phyloP scores from a whole-genome alignment of 1,140 invertebrate genomes.

The Periplaneta americana region DNA sequence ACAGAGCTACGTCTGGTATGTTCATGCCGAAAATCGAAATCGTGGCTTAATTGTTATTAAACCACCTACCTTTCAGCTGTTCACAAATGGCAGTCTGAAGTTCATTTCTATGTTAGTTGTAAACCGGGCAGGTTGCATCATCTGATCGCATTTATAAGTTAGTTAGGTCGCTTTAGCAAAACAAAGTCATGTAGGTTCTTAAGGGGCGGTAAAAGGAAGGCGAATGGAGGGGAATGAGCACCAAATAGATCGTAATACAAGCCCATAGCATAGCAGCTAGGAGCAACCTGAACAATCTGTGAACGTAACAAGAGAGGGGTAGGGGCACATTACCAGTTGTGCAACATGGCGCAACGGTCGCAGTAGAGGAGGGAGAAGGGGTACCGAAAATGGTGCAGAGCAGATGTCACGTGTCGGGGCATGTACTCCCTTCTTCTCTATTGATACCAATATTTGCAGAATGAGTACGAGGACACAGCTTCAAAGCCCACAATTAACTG shows the following conservation, averaged over 20 bases:
- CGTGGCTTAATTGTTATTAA: too few species aligned
- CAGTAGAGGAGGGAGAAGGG: neutral
- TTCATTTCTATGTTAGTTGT: too few species aligned
- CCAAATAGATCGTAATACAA: neutral
- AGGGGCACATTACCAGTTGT: neutral
- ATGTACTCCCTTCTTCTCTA: neutral
- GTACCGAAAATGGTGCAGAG: neutral
- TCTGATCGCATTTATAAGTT: neutral
- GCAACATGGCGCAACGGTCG: slow-evolving; percentile 14
- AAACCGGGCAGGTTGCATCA: neutral
- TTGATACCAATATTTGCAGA: neutral
- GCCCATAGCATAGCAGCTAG: neutral
- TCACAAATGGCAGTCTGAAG: too few species aligned
- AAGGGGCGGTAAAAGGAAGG: neutral
- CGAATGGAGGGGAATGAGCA: neutral
- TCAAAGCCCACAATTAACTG: neutral
- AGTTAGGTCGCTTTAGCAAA: neutral
- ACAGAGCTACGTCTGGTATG: too few species aligned
- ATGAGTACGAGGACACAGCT: neutral
- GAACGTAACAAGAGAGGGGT: neutral
- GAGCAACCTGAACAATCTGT: neutral
- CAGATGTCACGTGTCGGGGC: slow-evolving; percentile 5
- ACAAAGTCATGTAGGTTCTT: neutral
- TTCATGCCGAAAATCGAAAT: too few species aligned
- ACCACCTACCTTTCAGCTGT: too few species aligned